Percentiles rank a stretch among this genome's conserved stretches.
phyloP scores from a whole-genome alignment of 2,797 vertebrate species.

The Peromyscus aztecus region DNA sequence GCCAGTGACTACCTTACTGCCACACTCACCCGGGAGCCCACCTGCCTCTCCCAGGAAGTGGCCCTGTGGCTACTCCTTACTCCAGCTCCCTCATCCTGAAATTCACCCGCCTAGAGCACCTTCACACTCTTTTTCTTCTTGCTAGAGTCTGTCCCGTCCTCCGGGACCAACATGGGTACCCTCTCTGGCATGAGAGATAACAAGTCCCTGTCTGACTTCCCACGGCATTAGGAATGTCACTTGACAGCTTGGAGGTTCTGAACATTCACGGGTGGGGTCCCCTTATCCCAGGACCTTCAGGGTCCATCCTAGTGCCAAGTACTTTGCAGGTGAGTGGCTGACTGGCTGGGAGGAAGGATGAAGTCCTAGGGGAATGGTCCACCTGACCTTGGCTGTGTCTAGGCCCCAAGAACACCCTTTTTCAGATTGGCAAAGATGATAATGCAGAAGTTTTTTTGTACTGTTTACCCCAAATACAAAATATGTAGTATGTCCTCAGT shows the following conservation, averaged over 20 bases:
- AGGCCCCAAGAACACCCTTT: neutral
- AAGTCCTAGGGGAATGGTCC: accelerated
- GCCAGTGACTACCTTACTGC: neutral
- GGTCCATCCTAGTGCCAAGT: neutral
- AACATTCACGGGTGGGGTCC: accelerated
- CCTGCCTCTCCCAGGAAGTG: accelerated
- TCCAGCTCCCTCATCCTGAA: neutral
- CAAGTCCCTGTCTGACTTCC: neutral
- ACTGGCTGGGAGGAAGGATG: accelerated
- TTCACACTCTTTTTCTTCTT: neutral
- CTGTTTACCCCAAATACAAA: neutral
- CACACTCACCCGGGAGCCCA: accelerated
- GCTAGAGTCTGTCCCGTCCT: neutral
- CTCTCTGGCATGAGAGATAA: neutral
- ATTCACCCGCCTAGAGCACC: neutral
- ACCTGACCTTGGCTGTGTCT: too few species aligned
- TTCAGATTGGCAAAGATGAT: neutral
- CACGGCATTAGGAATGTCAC: accelerated
- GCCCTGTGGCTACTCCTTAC: accelerated
- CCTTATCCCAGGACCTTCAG: accelerated
- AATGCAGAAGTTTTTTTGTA: neutral
- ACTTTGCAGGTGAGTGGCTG: accelerated
- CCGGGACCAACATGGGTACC: neutral
- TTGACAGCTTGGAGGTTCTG: neutral
- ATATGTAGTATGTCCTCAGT: neutral